Evolutionary conservation across 2,113 vertebrate species (phyloP).

Genomic region (Phylloscopus trochiloides): DNA sequence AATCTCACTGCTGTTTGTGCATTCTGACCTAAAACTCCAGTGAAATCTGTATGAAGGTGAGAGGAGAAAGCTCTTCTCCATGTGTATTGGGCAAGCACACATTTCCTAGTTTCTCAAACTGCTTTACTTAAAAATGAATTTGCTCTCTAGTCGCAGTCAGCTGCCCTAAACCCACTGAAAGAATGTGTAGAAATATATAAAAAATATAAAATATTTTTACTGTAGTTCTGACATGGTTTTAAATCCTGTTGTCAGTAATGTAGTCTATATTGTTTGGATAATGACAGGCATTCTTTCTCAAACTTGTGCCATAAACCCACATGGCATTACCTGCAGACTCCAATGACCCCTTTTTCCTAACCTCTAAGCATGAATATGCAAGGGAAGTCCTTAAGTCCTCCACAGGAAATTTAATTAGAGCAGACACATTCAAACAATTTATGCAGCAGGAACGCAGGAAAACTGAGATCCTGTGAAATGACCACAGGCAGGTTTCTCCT

Average conservation of each 20-base stretch:
- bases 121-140: background rate
- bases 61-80: background rate
- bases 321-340: background rate
- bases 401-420: background rate
- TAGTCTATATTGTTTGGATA: background rate
- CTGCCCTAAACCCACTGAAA: background rate
- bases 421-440: background rate
- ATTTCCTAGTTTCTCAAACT: background rate
- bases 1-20: background rate
- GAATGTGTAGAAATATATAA: background rate
- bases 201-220: background rate
- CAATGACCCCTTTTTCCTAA: background rate
- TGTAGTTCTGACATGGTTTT: background rate
- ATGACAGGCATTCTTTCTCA: background rate
- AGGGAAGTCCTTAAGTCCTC: background rate
- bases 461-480: background rate
- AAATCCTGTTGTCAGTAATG: background rate
- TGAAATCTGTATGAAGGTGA: background rate
- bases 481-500: background rate
- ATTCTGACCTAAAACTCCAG: background rate
- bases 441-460: background rate
- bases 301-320: background rate
- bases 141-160: background rate
- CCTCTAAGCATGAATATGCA: fast-evolving
- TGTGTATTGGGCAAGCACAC: background rate